phyloP scores from a whole-genome alignment of 2,888 invertebrate species.

The Stegana nigrithorax region DNA sequence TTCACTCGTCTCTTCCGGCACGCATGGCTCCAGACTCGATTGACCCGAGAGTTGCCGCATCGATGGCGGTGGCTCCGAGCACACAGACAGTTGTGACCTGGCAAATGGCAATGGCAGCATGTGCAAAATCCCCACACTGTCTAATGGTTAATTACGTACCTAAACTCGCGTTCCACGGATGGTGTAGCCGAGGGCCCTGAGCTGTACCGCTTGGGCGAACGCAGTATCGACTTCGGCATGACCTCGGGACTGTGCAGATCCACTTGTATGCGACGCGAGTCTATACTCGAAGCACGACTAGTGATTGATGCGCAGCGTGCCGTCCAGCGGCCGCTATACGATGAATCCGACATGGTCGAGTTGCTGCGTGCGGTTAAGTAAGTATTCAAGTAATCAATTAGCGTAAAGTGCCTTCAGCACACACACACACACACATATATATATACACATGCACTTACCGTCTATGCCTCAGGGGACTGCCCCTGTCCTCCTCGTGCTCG shows the following conservation, averaged over 20 bases:
- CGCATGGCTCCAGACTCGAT: constrained; percentile 67
- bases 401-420: neutral
- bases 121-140: too few species aligned
- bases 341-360: constrained; percentile 67
- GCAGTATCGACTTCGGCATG: constrained; percentile 61
- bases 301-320: constrained; percentile 63
- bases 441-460: too few species aligned
- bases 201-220: constrained; percentile 64
- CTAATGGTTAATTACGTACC: too few species aligned
- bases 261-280: constrained; percentile 66
- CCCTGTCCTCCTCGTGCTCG: constrained; percentile 73
- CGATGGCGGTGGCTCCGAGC: constrained; percentile 64
- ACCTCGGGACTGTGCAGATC: constrained; percentile 67
- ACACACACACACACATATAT: too few species aligned
- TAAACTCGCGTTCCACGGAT: constrained; percentile 67
- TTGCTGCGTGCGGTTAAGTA: constrained; percentile 44
- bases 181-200: constrained; percentile 66
- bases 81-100: constrained; percentile 66
- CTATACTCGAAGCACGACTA: constrained; percentile 67
- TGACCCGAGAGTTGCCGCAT: constrained; percentile 66
- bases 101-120: neutral
- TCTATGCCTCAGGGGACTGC: constrained; percentile 59
- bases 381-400: neutral
- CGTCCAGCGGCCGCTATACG: constrained; percentile 65
- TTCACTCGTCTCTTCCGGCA: constrained; percentile 63